Evolutionary conservation across 2,113 vertebrate genomes (phyloP), one percentile per base, ranked within the genome.

Genomic region (Marcusenius ussheri): DNA sequence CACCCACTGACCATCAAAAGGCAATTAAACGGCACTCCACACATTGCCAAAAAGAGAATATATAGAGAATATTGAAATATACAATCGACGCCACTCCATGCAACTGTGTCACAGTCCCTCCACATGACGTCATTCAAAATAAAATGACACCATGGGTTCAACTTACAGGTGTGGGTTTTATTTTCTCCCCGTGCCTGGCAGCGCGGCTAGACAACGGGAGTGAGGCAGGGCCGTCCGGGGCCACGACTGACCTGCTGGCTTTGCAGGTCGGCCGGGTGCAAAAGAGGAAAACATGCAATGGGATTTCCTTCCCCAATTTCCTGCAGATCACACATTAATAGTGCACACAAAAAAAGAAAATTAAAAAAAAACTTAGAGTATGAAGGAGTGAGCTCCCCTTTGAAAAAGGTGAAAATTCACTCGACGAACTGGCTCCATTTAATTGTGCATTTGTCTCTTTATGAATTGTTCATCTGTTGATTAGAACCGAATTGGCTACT

Each of bases 71-170:
- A 89, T 17, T 42, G 51, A 84, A 85, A 42, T 94, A 86, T 77
- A 90, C 31, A 93, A 93, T 93, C 91, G 93, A 96, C 92, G 93
- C 92, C 95, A 96, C 93, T 92, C 95, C 96, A 97, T 97, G 96
- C 96, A 96, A 96, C 94, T 94, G 94, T 93, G 92, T 95, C 95
- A 96, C 96, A 97, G 95, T 94, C 94, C 93, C 93, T 95, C 94
- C 95, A 96, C 96, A 96, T 96, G 95, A 96, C 94, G 94, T 96
- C 96, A 96, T 95, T 95, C 95, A 93, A 95, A 94, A 94, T 91
- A 95, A 95, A 95, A 96, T 95, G 95, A 96, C 96, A 96, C 95
- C 95, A 95, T 95, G 95, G 95, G 92, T 93, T 94, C 93, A 95
- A 97, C 96, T 97, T 97, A 97, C 96, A 95, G 95, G 92, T 95